Conservation (phyloP, 2,797 vertebrate species). For the Gymnopithys bicolor region DNA sequence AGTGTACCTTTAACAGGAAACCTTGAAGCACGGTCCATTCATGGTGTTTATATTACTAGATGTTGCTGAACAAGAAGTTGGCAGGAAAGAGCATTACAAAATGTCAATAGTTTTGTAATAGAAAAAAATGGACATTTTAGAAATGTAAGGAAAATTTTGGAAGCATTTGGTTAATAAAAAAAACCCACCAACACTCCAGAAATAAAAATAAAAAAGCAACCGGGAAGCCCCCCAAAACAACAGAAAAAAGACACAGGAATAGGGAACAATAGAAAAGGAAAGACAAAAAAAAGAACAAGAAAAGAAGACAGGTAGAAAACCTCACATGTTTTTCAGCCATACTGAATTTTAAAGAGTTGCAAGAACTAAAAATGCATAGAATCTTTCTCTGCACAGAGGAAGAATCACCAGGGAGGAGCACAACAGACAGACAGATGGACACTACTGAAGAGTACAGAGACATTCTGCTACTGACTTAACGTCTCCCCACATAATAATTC, state of each 20-base stretch:
- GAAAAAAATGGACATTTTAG: neutral
- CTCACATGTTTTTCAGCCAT: neutral
- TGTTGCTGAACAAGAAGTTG: neutral
- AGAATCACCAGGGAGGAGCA: neutral
- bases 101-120: neutral
- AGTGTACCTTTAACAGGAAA: constrained; percentile 1
- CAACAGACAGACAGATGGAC: neutral
- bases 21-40: neutral
- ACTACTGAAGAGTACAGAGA: neutral
- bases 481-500: neutral
- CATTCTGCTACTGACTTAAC: neutral
- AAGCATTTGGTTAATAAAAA: neutral
- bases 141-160: neutral
- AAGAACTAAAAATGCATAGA: neutral
- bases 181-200: accelerated
- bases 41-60: neutral
- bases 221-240: neutral
- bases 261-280: neutral
- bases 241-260: neutral
- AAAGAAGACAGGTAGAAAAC: neutral
- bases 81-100: neutral
- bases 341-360: neutral
- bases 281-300: neutral
- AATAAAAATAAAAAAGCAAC: neutral
- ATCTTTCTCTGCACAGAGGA: neutral